phyloP scores from a whole-genome alignment of 2,113 vertebrate genomes.

The Taxidea taxus region DNA sequence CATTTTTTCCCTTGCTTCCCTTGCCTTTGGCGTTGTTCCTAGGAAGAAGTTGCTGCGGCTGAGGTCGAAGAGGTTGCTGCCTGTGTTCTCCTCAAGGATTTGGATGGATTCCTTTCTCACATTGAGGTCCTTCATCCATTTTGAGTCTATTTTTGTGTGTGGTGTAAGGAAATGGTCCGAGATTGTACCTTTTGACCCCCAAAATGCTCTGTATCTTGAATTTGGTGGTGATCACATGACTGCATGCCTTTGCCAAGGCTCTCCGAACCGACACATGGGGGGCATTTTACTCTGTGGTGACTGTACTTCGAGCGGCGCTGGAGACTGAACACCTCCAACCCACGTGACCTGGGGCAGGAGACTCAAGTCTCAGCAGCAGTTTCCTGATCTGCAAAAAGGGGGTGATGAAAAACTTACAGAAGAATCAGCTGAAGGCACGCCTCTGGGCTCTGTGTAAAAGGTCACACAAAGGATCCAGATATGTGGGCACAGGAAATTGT shows the following conservation, averaged over 20 bases:
- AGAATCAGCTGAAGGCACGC: not conserved
- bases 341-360: not conserved
- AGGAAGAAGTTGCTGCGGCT: too few relatives aligned
- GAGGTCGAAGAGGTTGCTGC: too few relatives aligned
- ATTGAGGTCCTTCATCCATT: too few relatives aligned
- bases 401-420: not conserved
- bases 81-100: too few relatives aligned
- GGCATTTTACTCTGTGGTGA: not conserved
- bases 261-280: not conserved
- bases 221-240: not conserved
- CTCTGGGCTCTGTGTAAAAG: not conserved
- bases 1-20: too few relatives aligned
- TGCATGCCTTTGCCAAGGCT: not conserved
- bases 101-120: too few relatives aligned
- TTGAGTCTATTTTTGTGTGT: too few relatives aligned
- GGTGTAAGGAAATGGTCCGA: too few relatives aligned
- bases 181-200: not conserved
- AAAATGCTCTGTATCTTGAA: not conserved
- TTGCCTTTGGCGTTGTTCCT: too few relatives aligned
- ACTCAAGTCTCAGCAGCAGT: not conserved
- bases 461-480: not conserved
- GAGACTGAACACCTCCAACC: not conserved
- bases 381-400: not conserved
- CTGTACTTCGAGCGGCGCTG: accelerated
- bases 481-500: not conserved